Conservation (phyloP, 2,888 invertebrate genomes). For the Adineta ricciae region DNA sequence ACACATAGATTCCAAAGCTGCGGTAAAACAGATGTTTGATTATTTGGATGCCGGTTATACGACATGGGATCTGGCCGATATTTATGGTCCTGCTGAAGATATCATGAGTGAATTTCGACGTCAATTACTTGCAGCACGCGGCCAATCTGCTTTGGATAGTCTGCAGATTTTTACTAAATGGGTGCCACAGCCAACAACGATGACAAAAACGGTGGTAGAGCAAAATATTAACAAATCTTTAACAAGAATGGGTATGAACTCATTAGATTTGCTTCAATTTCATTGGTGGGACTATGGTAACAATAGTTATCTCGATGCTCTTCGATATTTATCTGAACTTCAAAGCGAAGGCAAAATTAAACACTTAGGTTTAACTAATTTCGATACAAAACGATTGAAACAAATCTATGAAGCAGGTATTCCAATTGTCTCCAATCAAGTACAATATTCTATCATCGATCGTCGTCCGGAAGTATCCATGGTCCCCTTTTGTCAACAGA, state of each 20-base stretch:
- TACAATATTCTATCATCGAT: not conserved
- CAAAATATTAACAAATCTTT: not conserved
- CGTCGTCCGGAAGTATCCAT: not conserved
- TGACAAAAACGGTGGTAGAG: not conserved
- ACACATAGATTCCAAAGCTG: not conserved
- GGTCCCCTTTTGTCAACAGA: not conserved
- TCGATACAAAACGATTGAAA: not conserved
- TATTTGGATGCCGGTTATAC: not conserved
- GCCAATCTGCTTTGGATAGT: not conserved
- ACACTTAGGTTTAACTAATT: not conserved
- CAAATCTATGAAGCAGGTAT: not conserved
- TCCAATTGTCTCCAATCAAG: not conserved
- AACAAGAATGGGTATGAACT: not conserved
- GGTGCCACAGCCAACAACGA: not conserved
- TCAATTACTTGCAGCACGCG: not conserved
- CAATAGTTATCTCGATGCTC: not conserved
- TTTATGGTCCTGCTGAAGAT: not conserved
- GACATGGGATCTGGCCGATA: not conserved
- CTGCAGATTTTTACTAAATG: not conserved
- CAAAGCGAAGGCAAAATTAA: not conserved
- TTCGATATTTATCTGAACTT: not conserved
- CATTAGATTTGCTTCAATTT: not conserved
- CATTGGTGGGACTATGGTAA: not conserved
- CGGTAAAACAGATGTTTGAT: not conserved
- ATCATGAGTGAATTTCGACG: not conserved